These are phyloP conservation scores for Percopsis transmontana DNA, from an alignment of 2,113 vertebrate genomes.

Conservation along the genomic window DNA sequence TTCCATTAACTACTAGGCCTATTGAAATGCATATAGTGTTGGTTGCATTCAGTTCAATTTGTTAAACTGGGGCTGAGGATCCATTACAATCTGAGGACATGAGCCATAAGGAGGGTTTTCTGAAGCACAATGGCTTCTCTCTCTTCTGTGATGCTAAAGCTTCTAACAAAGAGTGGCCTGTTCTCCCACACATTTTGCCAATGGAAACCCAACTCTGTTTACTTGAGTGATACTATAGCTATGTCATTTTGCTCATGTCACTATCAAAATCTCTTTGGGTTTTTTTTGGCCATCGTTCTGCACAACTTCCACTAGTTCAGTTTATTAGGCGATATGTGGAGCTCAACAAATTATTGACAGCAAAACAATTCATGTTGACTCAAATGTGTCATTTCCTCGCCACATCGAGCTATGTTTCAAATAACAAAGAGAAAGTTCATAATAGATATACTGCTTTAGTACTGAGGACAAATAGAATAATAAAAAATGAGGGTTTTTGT, in stretches of 20 bases:
- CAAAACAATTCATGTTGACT: constrained; percentile 6
- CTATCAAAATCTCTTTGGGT: constrained; percentile 37
- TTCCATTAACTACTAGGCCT: constrained; percentile 34
- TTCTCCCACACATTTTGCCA: constrained; percentile 70
- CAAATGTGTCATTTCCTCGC: constrained; percentile 2
- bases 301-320: constrained; percentile 2
- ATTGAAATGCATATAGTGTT: constrained; percentile 55
- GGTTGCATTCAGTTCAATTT: constrained; percentile 55
- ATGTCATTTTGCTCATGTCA: constrained; percentile 55
- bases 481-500: neutral
- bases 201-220: constrained; percentile 61
- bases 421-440: neutral
- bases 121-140: constrained; percentile 76
- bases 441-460: constrained; percentile 2
- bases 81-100: constrained; percentile 75
- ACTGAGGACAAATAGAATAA: constrained; percentile 1
- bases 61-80: constrained; percentile 65
- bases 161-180: constrained; percentile 76
- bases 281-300: constrained; percentile 9
- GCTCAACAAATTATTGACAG: constrained; percentile 11
- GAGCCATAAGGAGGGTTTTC: constrained; percentile 76
- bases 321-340: too few relatives aligned
- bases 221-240: constrained; percentile 64
- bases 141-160: constrained; percentile 72
- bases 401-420: neutral